Conservation (phyloP, 2,888 invertebrate species). For the Cacoxenus indagator region DNA sequence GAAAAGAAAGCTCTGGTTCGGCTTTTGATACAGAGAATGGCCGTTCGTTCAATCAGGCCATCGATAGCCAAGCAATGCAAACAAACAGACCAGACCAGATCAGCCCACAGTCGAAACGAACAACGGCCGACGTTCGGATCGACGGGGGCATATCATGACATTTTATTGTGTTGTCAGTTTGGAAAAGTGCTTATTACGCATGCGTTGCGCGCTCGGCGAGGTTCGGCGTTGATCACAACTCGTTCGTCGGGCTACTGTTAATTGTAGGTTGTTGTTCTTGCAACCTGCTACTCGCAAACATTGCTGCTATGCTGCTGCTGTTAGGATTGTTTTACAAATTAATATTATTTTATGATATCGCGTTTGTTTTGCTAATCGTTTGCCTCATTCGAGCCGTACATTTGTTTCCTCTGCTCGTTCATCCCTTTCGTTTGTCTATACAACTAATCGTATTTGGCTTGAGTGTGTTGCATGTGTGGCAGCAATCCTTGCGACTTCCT, state of each 20-base stretch:
- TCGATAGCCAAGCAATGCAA: neutral
- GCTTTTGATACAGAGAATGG: no score
- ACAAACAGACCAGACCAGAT: neutral
- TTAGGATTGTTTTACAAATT: conserved; percentile 64
- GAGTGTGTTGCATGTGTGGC: conserved; percentile 58
- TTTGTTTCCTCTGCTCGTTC: neutral
- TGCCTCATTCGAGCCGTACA: neutral
- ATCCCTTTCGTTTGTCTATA: neutral
- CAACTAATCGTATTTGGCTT: neutral
- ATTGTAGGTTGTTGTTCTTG: conserved; percentile 10
- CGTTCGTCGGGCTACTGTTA: conserved; percentile 15
- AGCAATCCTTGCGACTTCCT: conserved; percentile 45
- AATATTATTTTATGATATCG: conserved; percentile 64
- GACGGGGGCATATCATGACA: conserved; percentile 70
- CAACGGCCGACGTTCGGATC: no score
- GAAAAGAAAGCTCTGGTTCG: neutral
- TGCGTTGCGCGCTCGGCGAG: conserved; percentile 50
- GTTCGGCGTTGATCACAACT: neutral
- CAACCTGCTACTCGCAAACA: neutral
- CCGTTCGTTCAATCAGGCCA: neutral
- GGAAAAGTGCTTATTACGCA: conserved; percentile 70
- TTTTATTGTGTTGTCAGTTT: conserved; percentile 69
- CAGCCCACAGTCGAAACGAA: conserved; percentile 50
- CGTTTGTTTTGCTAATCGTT: conserved; percentile 61
- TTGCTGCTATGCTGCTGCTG: conserved; percentile 46